Evolutionary conservation across 2,797 vertebrate species (phyloP).

Genomic region (Triplophysa bombifrons): DNA sequence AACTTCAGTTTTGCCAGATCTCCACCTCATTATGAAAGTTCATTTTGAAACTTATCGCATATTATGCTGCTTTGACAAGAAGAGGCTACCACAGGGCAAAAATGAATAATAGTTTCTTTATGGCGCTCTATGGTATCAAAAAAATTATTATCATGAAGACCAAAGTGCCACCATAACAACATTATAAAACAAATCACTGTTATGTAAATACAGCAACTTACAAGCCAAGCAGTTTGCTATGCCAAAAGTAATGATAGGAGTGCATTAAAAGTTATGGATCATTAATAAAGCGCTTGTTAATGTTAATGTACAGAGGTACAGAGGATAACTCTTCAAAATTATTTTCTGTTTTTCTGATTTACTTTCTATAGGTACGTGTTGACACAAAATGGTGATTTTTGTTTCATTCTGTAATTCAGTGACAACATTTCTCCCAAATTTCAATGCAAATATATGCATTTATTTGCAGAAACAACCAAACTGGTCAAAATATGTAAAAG

Average conservation of each 20-base stretch:
- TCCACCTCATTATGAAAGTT: conserved; percentile 12
- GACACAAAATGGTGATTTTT: too few relatives aligned
- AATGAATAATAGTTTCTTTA: neutral
- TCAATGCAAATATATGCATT: too few relatives aligned
- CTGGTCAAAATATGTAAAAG: too few relatives aligned
- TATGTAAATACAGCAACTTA: neutral
- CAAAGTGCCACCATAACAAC: conserved; percentile 37
- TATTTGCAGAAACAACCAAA: too few relatives aligned
- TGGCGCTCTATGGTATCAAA: neutral
- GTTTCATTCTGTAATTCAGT: too few relatives aligned
- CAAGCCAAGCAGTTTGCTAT: neutral
- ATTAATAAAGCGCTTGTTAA: neutral
- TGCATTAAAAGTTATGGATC: neutral
- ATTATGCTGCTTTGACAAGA: neutral
- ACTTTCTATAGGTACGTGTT: too few relatives aligned
- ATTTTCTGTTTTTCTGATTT: too few relatives aligned
- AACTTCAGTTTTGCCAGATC: too few relatives aligned
- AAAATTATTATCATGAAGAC: conserved; percentile 21
- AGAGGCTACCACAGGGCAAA: neutral
- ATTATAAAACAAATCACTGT: conserved; percentile 22
- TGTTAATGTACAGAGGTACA: too few relatives aligned
- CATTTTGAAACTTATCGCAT: neutral
- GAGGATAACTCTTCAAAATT: too few relatives aligned
- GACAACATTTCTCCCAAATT: too few relatives aligned
- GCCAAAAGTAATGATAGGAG: conserved; percentile 5